Conservation (phyloP, 2,888 invertebrate genomes). For the Epirrita christyi region DNA sequence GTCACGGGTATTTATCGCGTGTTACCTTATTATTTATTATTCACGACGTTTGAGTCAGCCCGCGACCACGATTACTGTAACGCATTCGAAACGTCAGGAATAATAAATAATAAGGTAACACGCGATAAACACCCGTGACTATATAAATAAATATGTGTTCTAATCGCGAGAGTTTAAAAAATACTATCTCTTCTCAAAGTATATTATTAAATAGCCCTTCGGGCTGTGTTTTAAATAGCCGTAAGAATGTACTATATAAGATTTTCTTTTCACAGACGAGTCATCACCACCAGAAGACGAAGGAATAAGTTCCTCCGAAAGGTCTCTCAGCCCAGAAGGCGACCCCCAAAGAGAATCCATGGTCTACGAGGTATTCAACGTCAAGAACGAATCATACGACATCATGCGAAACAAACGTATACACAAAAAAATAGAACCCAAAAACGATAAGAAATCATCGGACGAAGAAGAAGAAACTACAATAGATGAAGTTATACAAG, state of each 20-base stretch:
- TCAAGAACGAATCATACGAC: slow-evolving; percentile 84
- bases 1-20: too few species aligned
- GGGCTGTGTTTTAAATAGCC: too few species aligned
- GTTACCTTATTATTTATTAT: too few species aligned
- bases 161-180: too few species aligned
- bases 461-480: slow-evolving; percentile 92
- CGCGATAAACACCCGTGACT: too few species aligned
- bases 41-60: too few species aligned
- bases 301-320: slow-evolving; percentile 94
- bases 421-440: slow-evolving; percentile 69
- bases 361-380: slow-evolving; percentile 86
- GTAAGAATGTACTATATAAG: background rate
- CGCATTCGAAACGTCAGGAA: too few species aligned
- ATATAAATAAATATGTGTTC: too few species aligned
- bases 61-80: too few species aligned
- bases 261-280: slow-evolving; percentile 73
- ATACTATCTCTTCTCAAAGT: too few species aligned
- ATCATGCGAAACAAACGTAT: slow-evolving; percentile 75
- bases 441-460: slow-evolving; percentile 70
- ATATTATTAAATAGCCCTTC: too few species aligned
- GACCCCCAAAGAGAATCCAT: slow-evolving; percentile 85
- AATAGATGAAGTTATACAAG: slow-evolving; percentile 94
- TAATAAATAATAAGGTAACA: too few species aligned
- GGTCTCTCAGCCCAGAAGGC: slow-evolving; percentile 90
- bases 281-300: slow-evolving; percentile 94